Conservation (phyloP, 2,888 invertebrate genomes). For the Diogma glabrata region DNA sequence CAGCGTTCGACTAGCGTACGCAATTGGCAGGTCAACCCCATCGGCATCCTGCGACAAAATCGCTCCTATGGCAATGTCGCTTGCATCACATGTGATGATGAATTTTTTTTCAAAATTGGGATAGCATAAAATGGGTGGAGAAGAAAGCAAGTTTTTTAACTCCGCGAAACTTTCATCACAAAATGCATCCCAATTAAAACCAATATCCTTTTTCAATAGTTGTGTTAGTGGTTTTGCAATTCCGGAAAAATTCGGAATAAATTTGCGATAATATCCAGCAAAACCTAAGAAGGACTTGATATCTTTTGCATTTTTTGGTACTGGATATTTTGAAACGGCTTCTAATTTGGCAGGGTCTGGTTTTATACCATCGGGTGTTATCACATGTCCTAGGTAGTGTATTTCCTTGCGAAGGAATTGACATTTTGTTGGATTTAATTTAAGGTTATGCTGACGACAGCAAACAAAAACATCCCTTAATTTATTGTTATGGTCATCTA, state of each 20-base stretch:
- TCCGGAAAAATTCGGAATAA: neutral
- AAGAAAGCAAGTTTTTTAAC: too few relatives aligned
- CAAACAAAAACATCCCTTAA: too few relatives aligned
- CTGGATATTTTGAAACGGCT: constrained; percentile 10
- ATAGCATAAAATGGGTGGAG: too few relatives aligned
- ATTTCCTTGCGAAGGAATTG: neutral
- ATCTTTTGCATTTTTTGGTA: constrained; percentile 2
- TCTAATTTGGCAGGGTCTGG: constrained; percentile 13
- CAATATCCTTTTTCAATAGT: too few relatives aligned
- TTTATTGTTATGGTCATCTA: too few relatives aligned
- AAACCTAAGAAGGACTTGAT: neutral
- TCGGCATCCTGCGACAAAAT: neutral
- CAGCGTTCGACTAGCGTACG: too few relatives aligned
- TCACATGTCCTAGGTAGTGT: constrained; percentile 8
- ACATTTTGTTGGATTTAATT: too few relatives aligned
- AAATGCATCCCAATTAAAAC: too few relatives aligned
- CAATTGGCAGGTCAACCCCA: too few relatives aligned
- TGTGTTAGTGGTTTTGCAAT: neutral
- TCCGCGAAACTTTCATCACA: too few relatives aligned
- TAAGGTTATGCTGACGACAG: too few relatives aligned
- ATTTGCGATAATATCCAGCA: neutral
- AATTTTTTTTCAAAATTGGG: too few relatives aligned
- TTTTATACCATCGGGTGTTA: constrained; percentile 12
- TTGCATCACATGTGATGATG: neutral
- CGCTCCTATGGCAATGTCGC: neutral